Evolutionary conservation across 2,797 vertebrate species (phyloP).

Genomic region (Premnoplex brunnescens): DNA sequence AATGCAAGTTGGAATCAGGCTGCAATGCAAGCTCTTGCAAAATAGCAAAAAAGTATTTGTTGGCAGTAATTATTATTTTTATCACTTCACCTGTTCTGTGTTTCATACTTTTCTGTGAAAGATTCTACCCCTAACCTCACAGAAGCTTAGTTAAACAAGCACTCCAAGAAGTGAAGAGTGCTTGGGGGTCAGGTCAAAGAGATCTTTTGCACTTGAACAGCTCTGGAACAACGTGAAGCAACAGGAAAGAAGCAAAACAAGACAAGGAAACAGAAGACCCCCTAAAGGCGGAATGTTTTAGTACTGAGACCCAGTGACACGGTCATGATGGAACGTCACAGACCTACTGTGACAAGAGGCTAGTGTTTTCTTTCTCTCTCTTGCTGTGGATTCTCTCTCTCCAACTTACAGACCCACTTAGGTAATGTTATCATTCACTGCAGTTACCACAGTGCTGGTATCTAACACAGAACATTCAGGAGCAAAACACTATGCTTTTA

Average conservation of each 20-base stretch:
- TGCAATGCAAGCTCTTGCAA: neutral
- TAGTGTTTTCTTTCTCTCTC: neutral
- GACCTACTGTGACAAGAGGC: neutral
- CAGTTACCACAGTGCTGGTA: neutral
- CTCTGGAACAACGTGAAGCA: neutral
- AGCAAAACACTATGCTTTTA: neutral
- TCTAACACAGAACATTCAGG: neutral
- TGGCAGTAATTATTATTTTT: neutral
- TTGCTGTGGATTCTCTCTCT: neutral
- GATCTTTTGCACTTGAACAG: neutral
- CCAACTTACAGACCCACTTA: neutral
- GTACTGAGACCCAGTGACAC: neutral
- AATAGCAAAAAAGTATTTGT: neutral
- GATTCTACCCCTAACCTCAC: neutral
- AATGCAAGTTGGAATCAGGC: neutral
- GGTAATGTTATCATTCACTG: neutral
- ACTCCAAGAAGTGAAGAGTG: neutral
- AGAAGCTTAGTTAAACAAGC: neutral
- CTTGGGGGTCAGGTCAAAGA: neutral
- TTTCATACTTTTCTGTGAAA: neutral
- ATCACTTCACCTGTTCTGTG: neutral
- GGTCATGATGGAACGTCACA: neutral
- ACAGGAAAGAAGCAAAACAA: neutral
- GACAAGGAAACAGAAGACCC: neutral
- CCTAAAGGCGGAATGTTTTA: neutral